phyloP scores from a whole-genome alignment of 2,888 invertebrate genomes.

The Alsophila aescularia region DNA sequence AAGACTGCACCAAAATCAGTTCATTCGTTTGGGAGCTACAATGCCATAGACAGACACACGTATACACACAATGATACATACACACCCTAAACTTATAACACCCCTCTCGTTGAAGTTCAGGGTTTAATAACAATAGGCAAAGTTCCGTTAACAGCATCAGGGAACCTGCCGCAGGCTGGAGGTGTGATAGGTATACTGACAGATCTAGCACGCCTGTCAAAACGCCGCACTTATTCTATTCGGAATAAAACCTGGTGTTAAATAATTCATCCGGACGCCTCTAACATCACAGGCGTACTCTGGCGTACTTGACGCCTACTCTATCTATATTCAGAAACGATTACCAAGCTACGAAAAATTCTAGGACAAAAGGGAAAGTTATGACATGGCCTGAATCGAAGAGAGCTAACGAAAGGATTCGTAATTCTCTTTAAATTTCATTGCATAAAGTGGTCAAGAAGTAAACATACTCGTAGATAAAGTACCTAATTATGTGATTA shows the following conservation, averaged over 20 bases:
- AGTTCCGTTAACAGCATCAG: not conserved
- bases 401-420: too few relatives aligned
- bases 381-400: not conserved
- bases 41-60: too few relatives aligned
- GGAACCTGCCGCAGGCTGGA: not conserved
- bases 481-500: too few relatives aligned
- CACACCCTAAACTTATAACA: too few relatives aligned
- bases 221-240: slow-evolving; percentile 1
- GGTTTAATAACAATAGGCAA: too few relatives aligned
- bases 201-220: slow-evolving; percentile 5
- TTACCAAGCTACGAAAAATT: not conserved
- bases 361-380: not conserved
- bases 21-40: too few relatives aligned
- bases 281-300: slow-evolving; percentile 7
- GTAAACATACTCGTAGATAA: too few relatives aligned
- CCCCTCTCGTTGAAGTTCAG: too few relatives aligned
- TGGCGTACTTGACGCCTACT: slow-evolving; percentile 10
- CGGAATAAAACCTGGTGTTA: slow-evolving; percentile 2
- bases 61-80: too few relatives aligned
- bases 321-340: not conserved
- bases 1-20: too few relatives aligned
- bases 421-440: too few relatives aligned
- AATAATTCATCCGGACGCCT: slow-evolving; percentile 19
- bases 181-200: not conserved
- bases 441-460: too few relatives aligned